These are phyloP conservation scores for Heteractis magnifica DNA, from an alignment of 92 coral and sea anemone species.

Conservation along the genomic window DNA sequence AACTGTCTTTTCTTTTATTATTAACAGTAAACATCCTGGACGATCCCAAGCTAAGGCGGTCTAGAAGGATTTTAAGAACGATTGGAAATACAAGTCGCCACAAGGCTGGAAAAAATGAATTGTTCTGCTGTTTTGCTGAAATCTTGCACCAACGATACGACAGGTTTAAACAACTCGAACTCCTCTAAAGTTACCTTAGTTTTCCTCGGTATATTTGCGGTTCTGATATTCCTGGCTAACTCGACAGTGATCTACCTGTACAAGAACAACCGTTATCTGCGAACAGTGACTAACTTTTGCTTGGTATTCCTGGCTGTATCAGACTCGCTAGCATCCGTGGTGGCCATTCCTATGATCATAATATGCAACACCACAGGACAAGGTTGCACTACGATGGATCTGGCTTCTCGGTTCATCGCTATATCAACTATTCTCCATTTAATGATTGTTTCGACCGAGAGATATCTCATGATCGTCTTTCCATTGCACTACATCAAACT, in stretches of 20 bases:
- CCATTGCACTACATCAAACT: conserved; percentile 62
- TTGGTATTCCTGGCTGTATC: conserved; percentile 59
- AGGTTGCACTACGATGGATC: conserved; percentile 61
- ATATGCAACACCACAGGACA: conserved; percentile 29
- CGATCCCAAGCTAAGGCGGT: too few species aligned
- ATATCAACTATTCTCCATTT: conserved; percentile 64
- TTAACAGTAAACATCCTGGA: too few species aligned
- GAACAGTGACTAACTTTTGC: conserved; percentile 63
- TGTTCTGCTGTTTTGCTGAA: too few species aligned
- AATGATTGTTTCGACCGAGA: conserved; percentile 61
- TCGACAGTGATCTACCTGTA: conserved; percentile 56
- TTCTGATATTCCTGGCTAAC: conserved; percentile 54
- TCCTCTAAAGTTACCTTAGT: conserved; percentile 3
- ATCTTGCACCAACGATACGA: neutral
- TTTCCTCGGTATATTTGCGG: conserved; percentile 45
- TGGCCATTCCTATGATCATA: conserved; percentile 61
- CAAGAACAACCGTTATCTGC: conserved; percentile 43
- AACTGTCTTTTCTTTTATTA: too few species aligned
- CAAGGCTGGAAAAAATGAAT: too few species aligned
- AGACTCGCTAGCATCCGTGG: conserved; percentile 53
- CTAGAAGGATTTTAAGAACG: too few species aligned
- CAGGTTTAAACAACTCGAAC: neutral
- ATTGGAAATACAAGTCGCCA: too few species aligned
- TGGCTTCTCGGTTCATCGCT: conserved; percentile 68
- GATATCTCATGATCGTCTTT: conserved; percentile 67